Evolutionary conservation across 2,888 invertebrate species (phyloP).

Genomic region (Tinea pellionella): DNA sequence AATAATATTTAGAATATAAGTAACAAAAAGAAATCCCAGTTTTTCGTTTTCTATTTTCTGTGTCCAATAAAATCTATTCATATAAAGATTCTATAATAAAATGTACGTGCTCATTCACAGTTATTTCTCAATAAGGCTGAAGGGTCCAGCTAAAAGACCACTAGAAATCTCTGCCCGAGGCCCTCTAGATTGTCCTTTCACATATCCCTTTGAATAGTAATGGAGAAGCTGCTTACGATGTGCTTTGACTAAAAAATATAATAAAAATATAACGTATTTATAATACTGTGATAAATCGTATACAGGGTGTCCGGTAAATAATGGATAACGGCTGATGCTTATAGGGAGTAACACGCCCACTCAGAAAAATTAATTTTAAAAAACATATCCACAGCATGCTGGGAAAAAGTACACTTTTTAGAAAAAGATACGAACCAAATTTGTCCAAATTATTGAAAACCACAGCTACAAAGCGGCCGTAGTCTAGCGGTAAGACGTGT

Average conservation of each 20-base stretch:
- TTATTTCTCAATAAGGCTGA: constrained; percentile 16
- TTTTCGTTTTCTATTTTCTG: constrained; percentile 7
- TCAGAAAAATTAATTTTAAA: no score
- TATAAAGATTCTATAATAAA: constrained; percentile 19
- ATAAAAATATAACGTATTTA: neutral
- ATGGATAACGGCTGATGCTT: no score
- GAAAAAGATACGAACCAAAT: no score
- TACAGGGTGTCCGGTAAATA: no score
- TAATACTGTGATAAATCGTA: neutral
- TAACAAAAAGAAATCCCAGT: neutral
- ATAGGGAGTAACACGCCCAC: no score
- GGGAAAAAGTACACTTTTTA: no score
- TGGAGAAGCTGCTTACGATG: constrained; percentile 6
- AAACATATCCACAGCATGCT: no score
- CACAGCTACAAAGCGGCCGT: no score
- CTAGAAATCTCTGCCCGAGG: constrained; percentile 10
- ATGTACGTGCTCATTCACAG: constrained; percentile 18
- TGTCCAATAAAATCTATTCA: constrained; percentile 12
- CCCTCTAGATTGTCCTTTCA: neutral
- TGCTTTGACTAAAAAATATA: neutral
- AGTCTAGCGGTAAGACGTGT: no score
- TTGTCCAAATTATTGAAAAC: no score
- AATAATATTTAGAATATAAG: neutral
- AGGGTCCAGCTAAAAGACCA: constrained; percentile 5
- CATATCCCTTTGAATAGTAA: constrained; percentile 7